Base-by-base conservation (phyloP, 2,797 vertebrate species). In the Sebastes trivittatus region DNA sequence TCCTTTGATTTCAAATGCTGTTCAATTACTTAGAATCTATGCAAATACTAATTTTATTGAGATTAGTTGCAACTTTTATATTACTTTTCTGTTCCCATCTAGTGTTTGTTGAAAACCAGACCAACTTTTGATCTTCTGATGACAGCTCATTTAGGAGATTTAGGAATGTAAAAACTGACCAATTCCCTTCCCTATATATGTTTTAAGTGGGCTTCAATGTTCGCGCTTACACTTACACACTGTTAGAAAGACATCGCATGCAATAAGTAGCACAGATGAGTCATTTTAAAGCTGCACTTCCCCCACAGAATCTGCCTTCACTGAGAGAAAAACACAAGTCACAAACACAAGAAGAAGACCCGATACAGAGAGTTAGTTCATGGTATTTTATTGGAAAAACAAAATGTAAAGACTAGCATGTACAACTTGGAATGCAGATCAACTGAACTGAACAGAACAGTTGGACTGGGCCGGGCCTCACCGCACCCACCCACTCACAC, bases 371-470 rank as follows among this genome's bases (percentile, higher is more conserved):
- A 55, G 30, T 91, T 77, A 88, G 78, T 93, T 92, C 86, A 93
- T 91, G 88, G n/a, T 69, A 74, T 94, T 95, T 95, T 95, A 95
- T 94, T 95, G 93, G 93, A 94, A 95, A 95, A 95, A 94, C 93
- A 93, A 93, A 94, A 94, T 93, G 93, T 93, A 93, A 94, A 93
- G 93, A 94, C 91, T 89, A 92, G 93, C 92, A 94, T 94, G 93
- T 94, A 94, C 93, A 95, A 94, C 92, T 94, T 93, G 93, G 93
- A 94, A 95, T 95, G 93, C 92, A 92, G 93, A 94, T 95, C 93
- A 94, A 93, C 89, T 93, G 91, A 93, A 94, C 90, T 82, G 78
- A 93, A 93, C 84, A 85, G 90, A 92, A 93, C 92, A 95, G 93
- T 89, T 91, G 85, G 92, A 94, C 92, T 85, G 90, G 92, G 93